Evolutionary conservation across 2,113 vertebrate species (phyloP), one percentile per base, ranked within the genome.

Genomic region (Xerus inauris): DNA sequence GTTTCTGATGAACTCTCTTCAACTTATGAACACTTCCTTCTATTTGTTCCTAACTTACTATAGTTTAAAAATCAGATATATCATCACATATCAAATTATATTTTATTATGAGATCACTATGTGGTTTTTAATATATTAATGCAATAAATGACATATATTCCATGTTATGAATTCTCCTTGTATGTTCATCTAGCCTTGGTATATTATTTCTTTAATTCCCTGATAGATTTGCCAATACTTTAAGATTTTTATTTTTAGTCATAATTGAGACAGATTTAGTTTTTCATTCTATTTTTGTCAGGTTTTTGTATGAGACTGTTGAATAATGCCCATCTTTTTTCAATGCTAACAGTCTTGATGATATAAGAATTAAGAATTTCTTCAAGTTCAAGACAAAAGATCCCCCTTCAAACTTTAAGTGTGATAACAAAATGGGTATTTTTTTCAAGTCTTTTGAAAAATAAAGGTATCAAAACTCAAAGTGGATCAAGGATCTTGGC

Each of bases 401-500:
- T 65, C 65, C 89, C 9, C 51, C 54, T 76, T 71, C 8, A 95
- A 93, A 95, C 87, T 13, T 32, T 72, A 92, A 92, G 40, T 11
- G 12, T 84, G 67, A 30, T 89, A n/a, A 96, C 40, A 87, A 93
- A 59, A 91, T 59, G 26, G 32, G 13, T 40, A 73, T 71, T 87
- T 96, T 87, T 96, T 10, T 72, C 22, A 54, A 62, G 69, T 92
- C 57, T 81, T 73, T 73, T 83, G 80, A 72, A 91, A 57, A 57
- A 57, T 57, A 57, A 57, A 57, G 8, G 20, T 57, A 7, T 57
- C 8, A 57, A 57, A 57, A 57, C 54, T 22, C 20, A 57, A 57
- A 57, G 20, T 57, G 54, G 54, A 57, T 57, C 54, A 8, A 22
- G 54, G 54, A 57, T 7, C 54, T 22, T 22, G 54, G 54, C 54